Percentiles rank a stretch among this genome's conserved stretches.
Evolutionary conservation across 2,113 vertebrate genomes (phyloP).

Genomic region (Mus musculus): GRCm39 chr3:32624501-32625000

Average conservation of each 20-base stretch:
- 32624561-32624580: neutral
- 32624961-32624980: neutral
- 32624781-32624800: neutral
- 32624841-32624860: neutral
- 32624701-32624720: neutral
- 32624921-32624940: neutral
- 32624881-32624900: neutral
- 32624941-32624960: neutral
- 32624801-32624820: neutral
- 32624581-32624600: neutral
- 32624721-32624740: neutral
- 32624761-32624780: neutral
- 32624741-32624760: neutral
- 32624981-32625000: neutral
- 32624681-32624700: neutral
- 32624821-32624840: neutral
- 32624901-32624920: neutral
- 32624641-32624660: neutral
- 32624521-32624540: neutral
- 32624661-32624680: neutral
- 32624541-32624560: neutral
- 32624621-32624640: neutral
- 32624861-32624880: neutral
- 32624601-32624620: neutral
- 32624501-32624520: neutral